These are phyloP conservation scores for Amyelois transitella DNA, from an alignment of 1,140 invertebrate species.

Conservation along the genomic window DNA sequence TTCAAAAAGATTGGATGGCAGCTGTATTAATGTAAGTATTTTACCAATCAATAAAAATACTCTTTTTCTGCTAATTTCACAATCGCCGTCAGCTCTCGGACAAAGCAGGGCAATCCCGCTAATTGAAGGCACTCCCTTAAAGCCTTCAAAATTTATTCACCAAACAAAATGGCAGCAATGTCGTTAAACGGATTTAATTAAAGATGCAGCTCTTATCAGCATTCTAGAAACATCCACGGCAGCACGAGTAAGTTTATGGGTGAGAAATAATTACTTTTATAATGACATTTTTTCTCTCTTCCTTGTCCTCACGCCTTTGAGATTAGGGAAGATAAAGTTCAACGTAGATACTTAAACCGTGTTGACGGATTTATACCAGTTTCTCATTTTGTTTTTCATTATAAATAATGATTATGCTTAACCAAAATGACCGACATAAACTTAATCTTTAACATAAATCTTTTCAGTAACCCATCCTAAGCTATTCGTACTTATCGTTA, in stretches of 20 bases:
- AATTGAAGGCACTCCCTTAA: background rate
- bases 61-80: background rate
- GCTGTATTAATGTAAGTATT: too few species aligned
- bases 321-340: background rate
- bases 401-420: too few species aligned
- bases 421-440: too few species aligned
- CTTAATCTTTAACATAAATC: too few species aligned
- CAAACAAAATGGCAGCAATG: background rate
- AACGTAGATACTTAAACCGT: background rate
- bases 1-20: too few species aligned
- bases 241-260: background rate
- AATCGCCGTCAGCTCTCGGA: too few species aligned
- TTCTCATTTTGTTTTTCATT: too few species aligned
- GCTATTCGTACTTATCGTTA: too few species aligned
- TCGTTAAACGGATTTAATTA: background rate
- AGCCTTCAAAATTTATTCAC: background rate
- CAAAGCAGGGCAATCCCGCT: background rate
- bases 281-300: background rate
- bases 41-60: background rate
- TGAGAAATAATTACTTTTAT: background rate
- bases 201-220: background rate
- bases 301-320: background rate
- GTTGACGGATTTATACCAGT: background rate
- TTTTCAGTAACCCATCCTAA: too few species aligned
- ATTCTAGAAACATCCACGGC: background rate